Conservation (phyloP, 92 coral and sea anemone genomes). For the Umimayanthus kanabou region DNA sequence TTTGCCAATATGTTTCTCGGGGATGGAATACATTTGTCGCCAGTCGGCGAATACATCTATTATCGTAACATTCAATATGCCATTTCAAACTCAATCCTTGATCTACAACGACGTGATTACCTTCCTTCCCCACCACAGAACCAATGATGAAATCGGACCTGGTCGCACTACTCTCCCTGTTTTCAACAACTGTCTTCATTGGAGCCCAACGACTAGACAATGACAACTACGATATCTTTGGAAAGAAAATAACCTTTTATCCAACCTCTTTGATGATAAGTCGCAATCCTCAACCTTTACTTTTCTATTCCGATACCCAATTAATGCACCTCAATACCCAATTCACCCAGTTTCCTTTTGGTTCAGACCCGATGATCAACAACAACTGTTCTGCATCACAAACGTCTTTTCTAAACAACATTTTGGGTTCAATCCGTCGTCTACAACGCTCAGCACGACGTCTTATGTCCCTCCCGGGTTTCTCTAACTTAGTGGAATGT, state of each 20-base stretch:
- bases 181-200: not conserved
- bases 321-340: conserved; percentile 11
- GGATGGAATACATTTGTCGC: not conserved
- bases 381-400: too few relatives aligned
- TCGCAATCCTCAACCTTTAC: not conserved
- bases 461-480: too few relatives aligned
- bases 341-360: not conserved
- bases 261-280: conserved; percentile 10
- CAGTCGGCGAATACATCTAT: not conserved
- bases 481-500: too few relatives aligned
- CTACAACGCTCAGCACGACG: too few relatives aligned
- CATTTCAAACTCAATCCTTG: not conserved
- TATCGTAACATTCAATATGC: not conserved
- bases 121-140: not conserved
- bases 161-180: not conserved
- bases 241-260: not conserved
- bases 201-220: not conserved
- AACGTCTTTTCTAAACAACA: too few relatives aligned
- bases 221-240: not conserved
- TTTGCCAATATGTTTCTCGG: not conserved
- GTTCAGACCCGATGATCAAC: not conserved
- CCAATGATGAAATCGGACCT: not conserved
- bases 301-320: conserved; percentile 3
- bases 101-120: not conserved
- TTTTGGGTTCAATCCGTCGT: too few relatives aligned